Conservation (phyloP, 2,888 invertebrate genomes). For the Aleiodes leptofemur region DNA sequence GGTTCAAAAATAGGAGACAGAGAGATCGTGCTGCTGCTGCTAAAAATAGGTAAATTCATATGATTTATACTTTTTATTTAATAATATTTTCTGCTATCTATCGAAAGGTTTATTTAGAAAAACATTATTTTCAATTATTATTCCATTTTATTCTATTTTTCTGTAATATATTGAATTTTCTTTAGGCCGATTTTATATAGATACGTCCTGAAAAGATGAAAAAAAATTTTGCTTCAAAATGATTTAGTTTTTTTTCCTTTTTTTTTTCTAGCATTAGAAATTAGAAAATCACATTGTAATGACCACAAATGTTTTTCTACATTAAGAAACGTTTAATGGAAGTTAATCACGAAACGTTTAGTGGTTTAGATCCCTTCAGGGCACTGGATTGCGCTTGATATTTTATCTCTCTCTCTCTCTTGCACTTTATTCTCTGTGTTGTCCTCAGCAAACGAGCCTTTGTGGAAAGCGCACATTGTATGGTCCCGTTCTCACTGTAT, state of each 20-base stretch:
- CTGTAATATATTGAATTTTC: not conserved
- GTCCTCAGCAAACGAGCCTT: conserved; percentile 69
- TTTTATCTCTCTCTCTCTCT: conserved; percentile 9
- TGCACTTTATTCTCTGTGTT: conserved; percentile 37
- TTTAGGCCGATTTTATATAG: not conserved
- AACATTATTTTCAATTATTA: no score
- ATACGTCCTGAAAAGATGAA: no score
- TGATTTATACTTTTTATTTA: no score
- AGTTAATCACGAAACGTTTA: conserved; percentile 74
- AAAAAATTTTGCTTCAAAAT: not conserved
- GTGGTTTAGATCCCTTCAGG: conserved; percentile 69
- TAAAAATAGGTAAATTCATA: conserved; percentile 90
- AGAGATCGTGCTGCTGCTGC: conserved; percentile 94
- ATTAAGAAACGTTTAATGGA: conserved; percentile 72
- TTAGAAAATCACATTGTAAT: not conserved
- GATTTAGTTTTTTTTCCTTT: not conserved
- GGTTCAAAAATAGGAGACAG: conserved; percentile 94
- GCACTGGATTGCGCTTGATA: conserved; percentile 24
- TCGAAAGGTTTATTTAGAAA: no score
- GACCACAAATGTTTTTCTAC: conserved; percentile 56
- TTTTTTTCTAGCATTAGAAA: conserved; percentile 4
- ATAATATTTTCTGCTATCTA: no score
- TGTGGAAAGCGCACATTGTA: conserved; percentile 41
- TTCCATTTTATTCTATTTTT: not conserved
- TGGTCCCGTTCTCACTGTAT: conserved; percentile 55